phyloP scores from a whole-genome alignment of 2,888 invertebrate species.

The Ferdinandea cuprea region DNA sequence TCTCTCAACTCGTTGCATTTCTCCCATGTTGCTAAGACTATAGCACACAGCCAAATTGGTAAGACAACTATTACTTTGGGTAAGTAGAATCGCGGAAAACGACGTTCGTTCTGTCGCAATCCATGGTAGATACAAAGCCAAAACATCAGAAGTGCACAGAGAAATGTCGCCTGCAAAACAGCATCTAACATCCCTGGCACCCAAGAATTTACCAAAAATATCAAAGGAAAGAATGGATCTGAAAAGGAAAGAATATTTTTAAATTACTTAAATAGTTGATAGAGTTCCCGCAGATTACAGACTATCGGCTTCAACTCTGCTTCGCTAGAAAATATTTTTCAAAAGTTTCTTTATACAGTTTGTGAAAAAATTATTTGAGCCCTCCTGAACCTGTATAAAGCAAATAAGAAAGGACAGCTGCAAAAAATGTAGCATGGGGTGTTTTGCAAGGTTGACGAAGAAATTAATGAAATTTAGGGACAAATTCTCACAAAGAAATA shows the following conservation, averaged over 20 bases:
- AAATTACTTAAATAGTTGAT: too few relatives aligned
- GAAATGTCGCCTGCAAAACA: slow-evolving; percentile 93
- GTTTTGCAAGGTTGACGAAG: too few relatives aligned
- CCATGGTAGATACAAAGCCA: slow-evolving; percentile 99
- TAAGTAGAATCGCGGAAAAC: slow-evolving; percentile 93
- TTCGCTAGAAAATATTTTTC: too few relatives aligned
- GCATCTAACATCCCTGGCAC: slow-evolving; percentile 96
- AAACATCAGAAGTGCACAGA: slow-evolving; percentile 93
- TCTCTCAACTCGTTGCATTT: slow-evolving; percentile 93
- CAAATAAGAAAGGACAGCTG: too few relatives aligned
- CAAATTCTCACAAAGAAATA: too few relatives aligned
- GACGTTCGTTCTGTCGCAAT: slow-evolving; percentile 94
- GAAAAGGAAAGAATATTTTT: slow-evolving; percentile 62
- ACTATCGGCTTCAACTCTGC: too few relatives aligned
- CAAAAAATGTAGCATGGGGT: too few relatives aligned
- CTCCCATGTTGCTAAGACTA: slow-evolving; percentile 95
- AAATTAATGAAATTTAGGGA: too few relatives aligned
- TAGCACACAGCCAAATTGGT: slow-evolving; percentile 93
- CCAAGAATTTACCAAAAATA: slow-evolving; percentile 94
- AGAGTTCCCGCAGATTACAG: too few relatives aligned
- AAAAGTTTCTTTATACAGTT: too few relatives aligned
- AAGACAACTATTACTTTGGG: slow-evolving; percentile 94
- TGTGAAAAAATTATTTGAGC: too few relatives aligned
- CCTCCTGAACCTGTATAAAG: too few relatives aligned
- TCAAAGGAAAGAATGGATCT: slow-evolving; percentile 97